phyloP scores from a whole-genome alignment of 2,888 invertebrate species.

The Caenorhabditis angaria region DNA sequence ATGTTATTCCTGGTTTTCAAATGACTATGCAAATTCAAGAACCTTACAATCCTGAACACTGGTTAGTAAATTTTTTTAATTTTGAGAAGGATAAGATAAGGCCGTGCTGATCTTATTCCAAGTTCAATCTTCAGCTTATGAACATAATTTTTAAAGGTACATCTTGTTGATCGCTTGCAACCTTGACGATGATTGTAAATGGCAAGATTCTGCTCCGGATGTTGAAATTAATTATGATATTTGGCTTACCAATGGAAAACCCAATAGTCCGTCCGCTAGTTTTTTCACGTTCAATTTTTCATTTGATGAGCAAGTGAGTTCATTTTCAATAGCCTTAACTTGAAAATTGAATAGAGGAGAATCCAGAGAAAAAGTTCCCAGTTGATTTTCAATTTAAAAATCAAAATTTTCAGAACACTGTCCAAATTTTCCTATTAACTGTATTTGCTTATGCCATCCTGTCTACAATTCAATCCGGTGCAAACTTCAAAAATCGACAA shows the following conservation, averaged over 20 bases:
- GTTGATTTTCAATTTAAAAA: not conserved
- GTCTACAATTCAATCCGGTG: constrained; percentile 42
- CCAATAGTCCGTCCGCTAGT: constrained; percentile 81
- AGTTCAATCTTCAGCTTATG: not conserved
- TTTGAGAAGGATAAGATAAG: no score
- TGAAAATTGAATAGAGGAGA: no score
- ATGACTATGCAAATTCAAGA: constrained; percentile 93
- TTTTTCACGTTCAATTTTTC: constrained; percentile 93
- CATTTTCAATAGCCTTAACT: not conserved
- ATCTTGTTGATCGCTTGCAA: constrained; percentile 92
- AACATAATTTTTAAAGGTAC: constrained; percentile 76
- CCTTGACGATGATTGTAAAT: constrained; percentile 81
- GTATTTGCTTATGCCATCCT: constrained; percentile 48
- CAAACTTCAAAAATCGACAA: constrained; percentile 38
- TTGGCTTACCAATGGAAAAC: constrained; percentile 95
- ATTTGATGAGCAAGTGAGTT: constrained; percentile 82
- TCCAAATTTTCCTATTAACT: constrained; percentile 83
- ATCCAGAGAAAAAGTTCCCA: no score
- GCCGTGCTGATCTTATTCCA: no score
- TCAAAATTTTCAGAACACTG: constrained; percentile 77
- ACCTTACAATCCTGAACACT: constrained; percentile 85
- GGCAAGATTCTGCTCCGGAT: constrained; percentile 77
- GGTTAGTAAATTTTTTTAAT: constrained; percentile 36
- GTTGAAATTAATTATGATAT: constrained; percentile 84
- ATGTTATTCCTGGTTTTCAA: constrained; percentile 87